These are phyloP conservation scores for Lutjanus erythropterus DNA, from an alignment of 2,113 vertebrate species.

Conservation along the genomic window DNA sequence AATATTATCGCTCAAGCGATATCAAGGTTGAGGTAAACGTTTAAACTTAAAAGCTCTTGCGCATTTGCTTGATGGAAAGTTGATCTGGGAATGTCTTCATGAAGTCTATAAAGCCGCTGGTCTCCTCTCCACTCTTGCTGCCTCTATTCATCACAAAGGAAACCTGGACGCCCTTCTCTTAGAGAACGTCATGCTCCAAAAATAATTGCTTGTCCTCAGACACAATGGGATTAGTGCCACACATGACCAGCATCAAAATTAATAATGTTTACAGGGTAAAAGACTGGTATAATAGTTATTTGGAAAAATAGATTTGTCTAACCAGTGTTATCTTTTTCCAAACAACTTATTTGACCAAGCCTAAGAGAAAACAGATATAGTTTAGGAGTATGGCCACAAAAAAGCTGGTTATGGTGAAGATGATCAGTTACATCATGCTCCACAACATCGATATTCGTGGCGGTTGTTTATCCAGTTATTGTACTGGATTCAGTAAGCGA, in stretches of 20 bases:
- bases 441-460: background rate
- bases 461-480: background rate
- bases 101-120: background rate
- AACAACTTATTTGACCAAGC: background rate
- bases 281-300: background rate
- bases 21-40: constrained; percentile 11
- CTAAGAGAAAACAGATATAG: background rate
- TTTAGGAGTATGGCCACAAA: background rate
- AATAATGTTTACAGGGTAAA: background rate
- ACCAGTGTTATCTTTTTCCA: background rate
- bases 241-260: background rate
- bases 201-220: constrained; percentile 16
- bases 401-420: background rate
- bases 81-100: background rate
- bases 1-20: background rate
- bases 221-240: constrained; percentile 15
- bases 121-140: background rate
- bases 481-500: too few relatives aligned
- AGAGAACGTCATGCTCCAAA: constrained; percentile 39
- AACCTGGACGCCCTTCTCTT: constrained; percentile 1
- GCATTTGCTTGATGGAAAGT: background rate
- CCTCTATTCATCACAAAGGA: background rate
- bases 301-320: background rate
- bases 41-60: background rate
- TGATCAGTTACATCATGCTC: background rate